Conservation (phyloP, 2,888 invertebrate genomes). For the Calameuta idolon region DNA sequence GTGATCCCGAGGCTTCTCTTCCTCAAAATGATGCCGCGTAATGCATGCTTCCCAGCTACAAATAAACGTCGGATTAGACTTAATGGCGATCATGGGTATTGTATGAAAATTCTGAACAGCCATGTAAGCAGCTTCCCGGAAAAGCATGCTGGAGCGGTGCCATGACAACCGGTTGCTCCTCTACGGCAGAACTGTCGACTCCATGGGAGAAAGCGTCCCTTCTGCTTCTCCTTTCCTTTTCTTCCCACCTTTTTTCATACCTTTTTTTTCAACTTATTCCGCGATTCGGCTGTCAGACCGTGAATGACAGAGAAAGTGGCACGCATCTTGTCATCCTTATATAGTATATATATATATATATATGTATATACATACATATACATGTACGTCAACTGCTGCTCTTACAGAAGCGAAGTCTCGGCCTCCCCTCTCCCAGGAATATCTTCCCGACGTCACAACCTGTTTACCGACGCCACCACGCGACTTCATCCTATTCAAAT, state of each 20-base stretch:
- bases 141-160: slow-evolving; percentile 29
- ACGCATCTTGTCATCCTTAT: neutral
- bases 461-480: neutral
- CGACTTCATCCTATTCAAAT: neutral
- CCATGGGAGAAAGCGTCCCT: neutral
- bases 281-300: neutral
- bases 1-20: slow-evolving; percentile 15
- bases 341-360: neutral
- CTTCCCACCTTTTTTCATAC: neutral
- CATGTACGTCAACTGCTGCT: neutral
- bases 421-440: neutral
- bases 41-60: slow-evolving; percentile 25
- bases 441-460: neutral
- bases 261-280: neutral
- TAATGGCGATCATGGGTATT: slow-evolving; percentile 45
- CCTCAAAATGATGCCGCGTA: neutral
- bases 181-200: neutral
- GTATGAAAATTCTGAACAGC: slow-evolving; percentile 43
- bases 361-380: neutral
- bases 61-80: slow-evolving; percentile 46
- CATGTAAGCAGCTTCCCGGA: slow-evolving; percentile 46
- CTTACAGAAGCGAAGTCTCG: neutral
- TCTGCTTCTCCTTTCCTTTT: neutral
- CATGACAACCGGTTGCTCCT: slow-evolving; percentile 29
- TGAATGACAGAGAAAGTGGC: neutral